These are phyloP conservation scores for Pangasius mekongensis DNA, from an alignment of 2,797 vertebrate genomes.

Conservation along the genomic window DNA sequence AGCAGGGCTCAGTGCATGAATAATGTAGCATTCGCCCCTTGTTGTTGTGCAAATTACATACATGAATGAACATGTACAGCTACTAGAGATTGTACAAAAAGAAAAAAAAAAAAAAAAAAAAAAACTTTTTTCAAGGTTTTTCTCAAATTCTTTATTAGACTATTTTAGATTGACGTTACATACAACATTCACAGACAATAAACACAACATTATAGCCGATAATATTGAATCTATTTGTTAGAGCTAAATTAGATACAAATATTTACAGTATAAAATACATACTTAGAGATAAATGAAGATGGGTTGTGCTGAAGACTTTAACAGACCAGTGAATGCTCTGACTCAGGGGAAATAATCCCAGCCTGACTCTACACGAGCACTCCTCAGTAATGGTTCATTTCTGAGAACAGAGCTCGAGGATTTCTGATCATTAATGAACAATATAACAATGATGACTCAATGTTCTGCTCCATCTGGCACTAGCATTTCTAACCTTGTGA, in stretches of 20 bases:
- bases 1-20: slow-evolving; percentile 58
- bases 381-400: neutral
- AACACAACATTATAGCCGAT: slow-evolving; percentile 24
- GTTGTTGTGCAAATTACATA: slow-evolving; percentile 56
- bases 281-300: neutral
- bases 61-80: slow-evolving; percentile 47
- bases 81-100: slow-evolving; percentile 32
- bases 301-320: neutral
- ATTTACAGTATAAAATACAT: slow-evolving; percentile 23
- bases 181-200: slow-evolving; percentile 42
- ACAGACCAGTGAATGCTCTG: neutral
- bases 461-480: slow-evolving; percentile 27
- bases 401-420: neutral
- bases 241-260: slow-evolving; percentile 13
- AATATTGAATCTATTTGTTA: neutral
- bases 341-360: slow-evolving; percentile 9
- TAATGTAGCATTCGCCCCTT: slow-evolving; percentile 58
- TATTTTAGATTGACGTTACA: slow-evolving; percentile 38
- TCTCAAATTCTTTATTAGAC: slow-evolving; percentile 45
- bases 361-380: neutral
- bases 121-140: slow-evolving; percentile 20
- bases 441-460: neutral
- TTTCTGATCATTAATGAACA: slow-evolving; percentile 15
- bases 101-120: slow-evolving; percentile 46
- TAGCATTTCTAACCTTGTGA: slow-evolving; percentile 49